A percentile compares a stretch with the other conserved stretches of the same genome.
Conservation (phyloP, 2,113 vertebrate genomes). For the Empidonax alnorum region DNA sequence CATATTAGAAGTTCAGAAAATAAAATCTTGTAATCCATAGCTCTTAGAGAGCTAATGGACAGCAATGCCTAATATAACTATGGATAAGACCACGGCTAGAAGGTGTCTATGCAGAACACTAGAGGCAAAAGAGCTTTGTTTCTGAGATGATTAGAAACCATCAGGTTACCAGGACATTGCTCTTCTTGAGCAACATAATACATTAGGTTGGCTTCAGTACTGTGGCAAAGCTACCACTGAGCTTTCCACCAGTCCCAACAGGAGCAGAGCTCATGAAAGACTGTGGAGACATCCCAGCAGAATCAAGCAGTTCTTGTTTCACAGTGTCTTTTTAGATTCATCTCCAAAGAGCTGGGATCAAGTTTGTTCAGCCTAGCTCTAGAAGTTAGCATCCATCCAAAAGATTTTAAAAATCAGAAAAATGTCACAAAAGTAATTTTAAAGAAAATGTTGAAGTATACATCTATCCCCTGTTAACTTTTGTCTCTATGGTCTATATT, state of each 20-base stretch:
- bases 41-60: neutral
- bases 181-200: neutral
- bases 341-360: neutral
- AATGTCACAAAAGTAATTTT: neutral
- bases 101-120: neutral
- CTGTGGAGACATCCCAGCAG: neutral
- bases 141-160: neutral
- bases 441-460: neutral
- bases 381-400: neutral
- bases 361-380: neutral
- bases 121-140: neutral
- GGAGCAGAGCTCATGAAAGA: neutral
- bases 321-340: neutral
- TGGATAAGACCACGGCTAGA: neutral
- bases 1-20: neutral
- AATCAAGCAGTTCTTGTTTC: neutral
- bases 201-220: neutral
- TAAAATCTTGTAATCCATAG: neutral
- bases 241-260: neutral
- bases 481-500: neutral
- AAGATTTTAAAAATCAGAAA: neutral
- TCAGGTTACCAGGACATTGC: neutral
- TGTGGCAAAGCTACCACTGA: neutral
- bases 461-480: neutral
- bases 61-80: neutral